Evolutionary conservation across 1,140 invertebrate species (phyloP).

Genomic region (Mylabris phalerata): DNA sequence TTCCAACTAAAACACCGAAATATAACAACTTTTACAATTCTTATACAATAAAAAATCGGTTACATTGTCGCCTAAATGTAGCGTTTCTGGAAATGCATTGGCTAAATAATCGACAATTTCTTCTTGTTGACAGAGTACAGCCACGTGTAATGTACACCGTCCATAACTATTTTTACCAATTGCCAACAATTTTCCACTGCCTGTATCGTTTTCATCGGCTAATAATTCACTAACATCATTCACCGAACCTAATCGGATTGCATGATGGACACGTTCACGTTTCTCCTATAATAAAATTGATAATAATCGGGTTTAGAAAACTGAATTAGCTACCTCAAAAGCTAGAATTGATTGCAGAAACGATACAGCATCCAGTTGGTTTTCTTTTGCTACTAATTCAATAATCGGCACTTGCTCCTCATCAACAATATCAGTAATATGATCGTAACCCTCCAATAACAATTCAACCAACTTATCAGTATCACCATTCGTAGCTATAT

Average conservation of each 20-base stretch:
- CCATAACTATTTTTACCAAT: constrained; percentile 67
- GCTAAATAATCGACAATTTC: constrained; percentile 69
- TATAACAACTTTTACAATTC: neutral
- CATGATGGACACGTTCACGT: constrained; percentile 67
- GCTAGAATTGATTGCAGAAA: constrained; percentile 60
- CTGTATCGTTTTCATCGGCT: constrained; percentile 47
- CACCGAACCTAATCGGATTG: constrained; percentile 60
- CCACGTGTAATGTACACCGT: constrained; percentile 70
- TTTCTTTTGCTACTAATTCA: constrained; percentile 57
- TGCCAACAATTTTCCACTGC: constrained; percentile 59
- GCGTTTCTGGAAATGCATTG: constrained; percentile 60
- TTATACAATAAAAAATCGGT: constrained; percentile 24
- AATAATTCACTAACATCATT: constrained; percentile 54
- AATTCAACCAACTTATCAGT: constrained; percentile 69
- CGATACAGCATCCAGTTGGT: constrained; percentile 55
- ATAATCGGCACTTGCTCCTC: constrained; percentile 59
- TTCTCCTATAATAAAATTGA: constrained; percentile 49
- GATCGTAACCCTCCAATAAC: constrained; percentile 77
- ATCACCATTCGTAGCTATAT: constrained; percentile 71
- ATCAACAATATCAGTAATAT: constrained; percentile 72
- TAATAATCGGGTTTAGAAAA: neutral
- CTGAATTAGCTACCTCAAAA: constrained; percentile 57
- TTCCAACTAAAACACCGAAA: constrained; percentile 59
- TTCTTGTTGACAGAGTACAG: constrained; percentile 71
- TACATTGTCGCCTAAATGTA: constrained; percentile 79